Evolutionary conservation across 1,140 invertebrate genomes (phyloP).

Genomic region (Drosophila tsacasi): DNA sequence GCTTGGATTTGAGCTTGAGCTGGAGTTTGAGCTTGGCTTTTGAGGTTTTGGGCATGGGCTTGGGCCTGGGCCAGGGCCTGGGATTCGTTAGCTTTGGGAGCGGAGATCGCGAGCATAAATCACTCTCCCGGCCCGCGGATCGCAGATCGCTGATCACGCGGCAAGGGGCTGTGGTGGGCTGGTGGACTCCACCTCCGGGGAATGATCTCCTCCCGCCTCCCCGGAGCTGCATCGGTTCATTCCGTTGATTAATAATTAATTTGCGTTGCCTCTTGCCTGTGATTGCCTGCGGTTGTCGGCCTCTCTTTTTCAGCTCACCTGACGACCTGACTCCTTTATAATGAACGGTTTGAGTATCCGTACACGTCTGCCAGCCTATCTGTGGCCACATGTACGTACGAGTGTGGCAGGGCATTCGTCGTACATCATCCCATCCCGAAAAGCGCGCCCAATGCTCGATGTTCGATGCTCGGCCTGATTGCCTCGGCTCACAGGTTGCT

Average conservation of each 20-base stretch:
- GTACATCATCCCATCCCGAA: conserved; percentile 76
- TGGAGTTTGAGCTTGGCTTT: conserved; percentile 36
- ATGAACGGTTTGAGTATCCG: conserved; percentile 71
- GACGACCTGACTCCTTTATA: conserved; percentile 81
- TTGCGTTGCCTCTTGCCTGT: conserved; percentile 74
- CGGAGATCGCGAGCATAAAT: conserved; percentile 71
- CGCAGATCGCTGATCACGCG: conserved; percentile 41
- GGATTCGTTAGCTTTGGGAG: conserved; percentile 78
- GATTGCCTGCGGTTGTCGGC: conserved; percentile 54
- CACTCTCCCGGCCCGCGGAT: conserved; percentile 62
- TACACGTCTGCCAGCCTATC: background rate
- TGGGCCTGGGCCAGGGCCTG: conserved; percentile 20
- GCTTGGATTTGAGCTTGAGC: conserved; percentile 37
- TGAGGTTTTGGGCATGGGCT: conserved; percentile 13
- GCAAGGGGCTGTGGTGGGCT: conserved; percentile 22
- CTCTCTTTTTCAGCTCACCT: conserved; percentile 53
- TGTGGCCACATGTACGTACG: conserved; percentile 9
- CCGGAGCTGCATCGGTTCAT: conserved; percentile 45
- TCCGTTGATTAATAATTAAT: conserved; percentile 85
- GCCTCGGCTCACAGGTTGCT: conserved; percentile 74
- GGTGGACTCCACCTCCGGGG: conserved; percentile 41
- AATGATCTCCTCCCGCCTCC: conserved; percentile 9
- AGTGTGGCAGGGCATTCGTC: conserved; percentile 75
- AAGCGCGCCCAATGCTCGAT: conserved; percentile 51
- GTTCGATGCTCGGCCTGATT: conserved; percentile 59